Evolutionary conservation across 2,888 invertebrate genomes (phyloP).

Genomic region (Epinotia bilunana): DNA sequence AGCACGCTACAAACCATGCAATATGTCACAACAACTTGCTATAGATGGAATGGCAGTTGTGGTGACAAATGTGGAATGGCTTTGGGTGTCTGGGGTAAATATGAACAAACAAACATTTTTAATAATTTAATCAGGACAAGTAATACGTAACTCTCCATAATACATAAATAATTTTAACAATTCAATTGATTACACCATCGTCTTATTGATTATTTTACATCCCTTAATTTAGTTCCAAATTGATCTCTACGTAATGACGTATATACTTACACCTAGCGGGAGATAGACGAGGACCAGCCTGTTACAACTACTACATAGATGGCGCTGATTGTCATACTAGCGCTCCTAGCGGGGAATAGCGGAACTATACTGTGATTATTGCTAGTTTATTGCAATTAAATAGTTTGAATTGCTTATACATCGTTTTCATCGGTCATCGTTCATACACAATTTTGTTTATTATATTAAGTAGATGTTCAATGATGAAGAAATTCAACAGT

Average conservation of each 20-base stretch:
- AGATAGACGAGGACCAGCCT: slow-evolving; percentile 77
- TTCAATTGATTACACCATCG: slow-evolving; percentile 75
- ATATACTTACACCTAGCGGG: slow-evolving; percentile 57
- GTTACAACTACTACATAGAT: slow-evolving; percentile 62
- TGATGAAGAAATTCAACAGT: no score
- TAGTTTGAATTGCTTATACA: neutral
- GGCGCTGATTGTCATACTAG: slow-evolving; percentile 36
- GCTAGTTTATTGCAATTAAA: neutral
- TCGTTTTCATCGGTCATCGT: no score
- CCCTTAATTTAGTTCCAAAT: slow-evolving; percentile 56
- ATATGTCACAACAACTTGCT: no score
- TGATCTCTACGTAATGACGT: slow-evolving; percentile 54
- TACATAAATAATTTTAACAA: slow-evolving; percentile 81
- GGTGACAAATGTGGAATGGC: no score
- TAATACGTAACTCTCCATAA: slow-evolving; percentile 80
- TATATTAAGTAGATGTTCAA: no score
- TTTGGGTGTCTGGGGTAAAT: neutral
- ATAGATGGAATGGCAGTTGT: no score
- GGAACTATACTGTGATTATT: slow-evolving; percentile 2
- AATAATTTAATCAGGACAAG: slow-evolving; percentile 83
- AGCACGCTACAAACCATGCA: no score
- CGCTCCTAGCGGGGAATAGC: slow-evolving; percentile 18
- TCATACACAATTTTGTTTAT: no score
- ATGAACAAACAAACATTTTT: slow-evolving; percentile 57
- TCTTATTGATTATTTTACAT: slow-evolving; percentile 60